phyloP scores from a whole-genome alignment of 2,888 invertebrate genomes.

The Standfussiana lucernea region DNA sequence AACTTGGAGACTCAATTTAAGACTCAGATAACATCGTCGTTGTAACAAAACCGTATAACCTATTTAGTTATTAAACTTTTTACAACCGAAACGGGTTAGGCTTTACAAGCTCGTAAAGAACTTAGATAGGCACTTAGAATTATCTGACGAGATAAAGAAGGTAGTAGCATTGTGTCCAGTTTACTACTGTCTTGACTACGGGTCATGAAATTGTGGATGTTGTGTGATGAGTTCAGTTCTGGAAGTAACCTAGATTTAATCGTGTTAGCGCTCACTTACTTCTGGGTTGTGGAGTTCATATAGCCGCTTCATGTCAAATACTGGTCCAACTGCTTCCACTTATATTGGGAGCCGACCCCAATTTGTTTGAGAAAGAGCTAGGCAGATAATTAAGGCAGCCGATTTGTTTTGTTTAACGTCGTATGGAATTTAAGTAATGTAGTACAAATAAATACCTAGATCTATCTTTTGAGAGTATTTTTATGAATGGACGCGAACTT shows the following conservation, averaged over 20 bases:
- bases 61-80: slow-evolving; percentile 70
- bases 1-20: slow-evolving; percentile 36
- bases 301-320: not conserved
- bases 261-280: too few species aligned
- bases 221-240: not conserved
- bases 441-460: too few species aligned
- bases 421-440: too few species aligned
- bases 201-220: slow-evolving; percentile 22
- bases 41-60: slow-evolving; percentile 48
- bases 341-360: not conserved
- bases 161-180: slow-evolving; percentile 76
- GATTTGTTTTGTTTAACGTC: not conserved
- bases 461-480: too few species aligned
- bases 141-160: slow-evolving; percentile 81
- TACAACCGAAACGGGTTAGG: slow-evolving; percentile 72
- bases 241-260: not conserved
- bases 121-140: slow-evolving; percentile 77
- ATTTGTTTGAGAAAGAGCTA: not conserved
- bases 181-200: slow-evolving; percentile 68
- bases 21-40: slow-evolving; percentile 48
- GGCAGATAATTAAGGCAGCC: not conserved
- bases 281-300: not conserved
- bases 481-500: too few species aligned
- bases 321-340: not conserved
- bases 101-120: slow-evolving; percentile 78